Conservation (phyloP, 23 tunicate species). For the Phallusia fumigata region DNA sequence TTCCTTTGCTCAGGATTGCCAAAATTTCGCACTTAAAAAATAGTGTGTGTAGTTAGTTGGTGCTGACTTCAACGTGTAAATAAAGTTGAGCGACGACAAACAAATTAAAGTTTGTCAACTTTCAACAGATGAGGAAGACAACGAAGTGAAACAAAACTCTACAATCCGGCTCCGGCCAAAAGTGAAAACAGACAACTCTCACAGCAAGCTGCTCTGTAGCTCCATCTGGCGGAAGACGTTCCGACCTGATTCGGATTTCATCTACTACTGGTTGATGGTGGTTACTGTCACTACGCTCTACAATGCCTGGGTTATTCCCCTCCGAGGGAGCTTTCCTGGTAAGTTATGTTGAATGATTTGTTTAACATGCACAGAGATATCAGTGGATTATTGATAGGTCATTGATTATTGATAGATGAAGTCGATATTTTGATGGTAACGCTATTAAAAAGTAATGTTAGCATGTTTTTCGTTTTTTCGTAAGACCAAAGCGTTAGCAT, state of each 20-base stretch:
- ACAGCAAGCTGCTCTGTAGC: background rate
- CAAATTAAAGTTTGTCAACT: background rate
- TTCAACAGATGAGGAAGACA: background rate
- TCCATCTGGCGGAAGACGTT: constrained; percentile 48
- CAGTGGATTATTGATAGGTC: no score
- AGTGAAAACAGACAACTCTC: background rate
- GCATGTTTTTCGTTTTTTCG: no score
- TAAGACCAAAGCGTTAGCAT: no score
- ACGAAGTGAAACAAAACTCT: background rate
- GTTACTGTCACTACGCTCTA: constrained; percentile 42
- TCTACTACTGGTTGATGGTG: constrained; percentile 53
- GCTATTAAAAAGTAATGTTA: no score
- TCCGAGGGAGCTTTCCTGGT: constrained; percentile 42
- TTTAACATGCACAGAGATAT: no score
- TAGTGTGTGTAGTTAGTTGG: no score
- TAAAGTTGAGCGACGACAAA: background rate
- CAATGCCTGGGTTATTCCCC: constrained; percentile 68
- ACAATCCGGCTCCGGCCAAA: background rate
- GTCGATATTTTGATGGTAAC: no score
- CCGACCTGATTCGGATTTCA: constrained; percentile 44
- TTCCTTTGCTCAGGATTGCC: no score
- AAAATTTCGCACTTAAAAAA: no score
- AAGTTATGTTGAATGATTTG: background rate
- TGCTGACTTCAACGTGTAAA: background rate
- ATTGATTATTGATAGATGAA: no score